Evolutionary conservation across 64 coral and sea anemone species (phyloP).

Genomic region (Anthopleura sola): DNA sequence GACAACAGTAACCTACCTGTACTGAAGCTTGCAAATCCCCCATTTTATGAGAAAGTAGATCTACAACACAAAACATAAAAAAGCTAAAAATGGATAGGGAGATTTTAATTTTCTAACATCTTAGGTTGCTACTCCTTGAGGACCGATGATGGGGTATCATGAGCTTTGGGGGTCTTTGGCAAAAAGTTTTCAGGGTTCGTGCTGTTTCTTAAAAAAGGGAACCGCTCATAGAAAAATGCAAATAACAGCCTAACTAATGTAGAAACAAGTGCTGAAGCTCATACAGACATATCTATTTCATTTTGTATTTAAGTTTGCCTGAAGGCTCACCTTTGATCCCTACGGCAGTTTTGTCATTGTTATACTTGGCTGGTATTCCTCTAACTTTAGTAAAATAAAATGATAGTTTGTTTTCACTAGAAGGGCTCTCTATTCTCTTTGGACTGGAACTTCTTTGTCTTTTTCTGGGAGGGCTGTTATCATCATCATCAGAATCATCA

Average conservation of each 20-base stretch:
- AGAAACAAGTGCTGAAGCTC: no score
- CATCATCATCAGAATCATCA: conserved; percentile 34
- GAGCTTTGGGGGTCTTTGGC: no score
- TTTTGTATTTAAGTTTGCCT: no score
- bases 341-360: conserved; percentile 54
- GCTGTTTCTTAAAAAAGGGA: no score
- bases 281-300: no score
- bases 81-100: not conserved
- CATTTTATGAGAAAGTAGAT: conserved; percentile 84
- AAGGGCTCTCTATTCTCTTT: not conserved
- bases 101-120: no score
- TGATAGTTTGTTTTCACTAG: conserved; percentile 33
- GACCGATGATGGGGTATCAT: no score
- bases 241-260: no score
- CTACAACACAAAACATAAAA: conserved; percentile 12
- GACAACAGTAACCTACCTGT: conserved; percentile 38
- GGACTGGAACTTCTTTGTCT: conserved; percentile 26
- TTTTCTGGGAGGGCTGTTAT: conserved; percentile 52
- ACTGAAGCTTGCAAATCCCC: conserved; percentile 88
- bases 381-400: conserved; percentile 91
- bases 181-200: no score
- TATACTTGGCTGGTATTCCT: conserved; percentile 70
- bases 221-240: no score
- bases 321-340: conserved; percentile 49
- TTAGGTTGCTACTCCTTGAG: no score